phyloP scores from a whole-genome alignment of 2,888 invertebrate genomes.

The Drosophila borborema region DNA sequence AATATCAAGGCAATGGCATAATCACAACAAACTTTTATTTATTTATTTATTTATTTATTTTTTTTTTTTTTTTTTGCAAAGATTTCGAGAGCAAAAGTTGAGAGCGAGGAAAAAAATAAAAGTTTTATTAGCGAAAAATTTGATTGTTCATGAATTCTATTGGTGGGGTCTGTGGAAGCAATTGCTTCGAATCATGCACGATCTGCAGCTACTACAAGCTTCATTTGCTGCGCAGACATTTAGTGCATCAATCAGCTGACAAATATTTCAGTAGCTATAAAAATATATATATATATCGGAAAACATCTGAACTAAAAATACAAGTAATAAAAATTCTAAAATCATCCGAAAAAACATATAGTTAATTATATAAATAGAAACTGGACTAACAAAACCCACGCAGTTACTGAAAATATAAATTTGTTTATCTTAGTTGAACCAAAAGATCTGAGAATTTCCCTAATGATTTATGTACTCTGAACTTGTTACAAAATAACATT shows the following conservation, averaged over 20 bases:
- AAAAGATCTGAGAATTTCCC: neutral
- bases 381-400: neutral
- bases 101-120: conserved; percentile 24
- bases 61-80: conserved; percentile 44
- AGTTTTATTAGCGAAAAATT: conserved; percentile 23
- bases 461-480: neutral
- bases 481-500: neutral
- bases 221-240: conserved; percentile 28
- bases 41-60: neutral
- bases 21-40: conserved; percentile 68
- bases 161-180: conserved; percentile 39
- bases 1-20: conserved; percentile 69
- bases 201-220: conserved; percentile 28
- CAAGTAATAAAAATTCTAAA: conserved; percentile 5
- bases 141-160: conserved; percentile 3
- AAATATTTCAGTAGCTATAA: conserved; percentile 5
- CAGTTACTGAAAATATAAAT: conserved; percentile 1
- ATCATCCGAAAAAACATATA: neutral
- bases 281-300: conserved; percentile 29
- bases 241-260: conserved; percentile 32
- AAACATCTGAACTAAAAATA: conserved; percentile 43
- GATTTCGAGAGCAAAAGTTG: conserved; percentile 27
- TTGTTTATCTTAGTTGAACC: neutral
- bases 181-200: conserved; percentile 51
- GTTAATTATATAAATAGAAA: conserved; percentile 9